Evolutionary conservation across 2,888 invertebrate genomes (phyloP).

Genomic region (Drosophila meridiana): DNA sequence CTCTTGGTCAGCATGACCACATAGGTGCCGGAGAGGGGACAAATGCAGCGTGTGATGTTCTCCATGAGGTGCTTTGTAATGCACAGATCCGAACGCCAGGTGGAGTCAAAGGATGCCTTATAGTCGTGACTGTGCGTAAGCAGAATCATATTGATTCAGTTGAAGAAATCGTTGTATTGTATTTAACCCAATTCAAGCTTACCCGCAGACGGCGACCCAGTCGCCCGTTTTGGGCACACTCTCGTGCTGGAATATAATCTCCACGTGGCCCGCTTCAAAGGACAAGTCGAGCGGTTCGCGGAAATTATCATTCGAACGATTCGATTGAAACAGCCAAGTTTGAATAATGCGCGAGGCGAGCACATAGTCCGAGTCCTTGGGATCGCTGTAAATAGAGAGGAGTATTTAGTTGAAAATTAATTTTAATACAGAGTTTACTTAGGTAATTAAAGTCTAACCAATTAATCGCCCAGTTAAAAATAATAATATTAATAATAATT

Average conservation of each 20-base stretch:
- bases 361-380: conserved; percentile 84
- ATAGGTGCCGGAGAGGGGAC: conserved; percentile 88
- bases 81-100: conserved; percentile 88
- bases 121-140: conserved; percentile 81
- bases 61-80: conserved; percentile 86
- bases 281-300: conserved; percentile 83
- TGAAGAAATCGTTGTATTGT: background rate
- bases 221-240: conserved; percentile 80
- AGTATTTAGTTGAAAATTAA: background rate
- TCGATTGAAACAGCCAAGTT: conserved; percentile 85
- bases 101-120: conserved; percentile 86
- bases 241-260: conserved; percentile 85
- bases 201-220: conserved; percentile 85
- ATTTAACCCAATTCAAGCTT: conserved; percentile 38
- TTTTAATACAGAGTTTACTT: background rate
- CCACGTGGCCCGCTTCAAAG: conserved; percentile 84
- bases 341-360: conserved; percentile 85
- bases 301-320: conserved; percentile 84
- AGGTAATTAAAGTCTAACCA: background rate
- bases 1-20: conserved; percentile 88
- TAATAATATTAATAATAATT: no score
- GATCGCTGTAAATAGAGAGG: conserved; percentile 69
- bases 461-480: background rate
- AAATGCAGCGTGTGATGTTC: conserved; percentile 87
- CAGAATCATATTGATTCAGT: no score